These are phyloP conservation scores for Prosopocoilus inquinatus DNA, from an alignment of 2,888 invertebrate genomes.

Conservation along the genomic window DNA sequence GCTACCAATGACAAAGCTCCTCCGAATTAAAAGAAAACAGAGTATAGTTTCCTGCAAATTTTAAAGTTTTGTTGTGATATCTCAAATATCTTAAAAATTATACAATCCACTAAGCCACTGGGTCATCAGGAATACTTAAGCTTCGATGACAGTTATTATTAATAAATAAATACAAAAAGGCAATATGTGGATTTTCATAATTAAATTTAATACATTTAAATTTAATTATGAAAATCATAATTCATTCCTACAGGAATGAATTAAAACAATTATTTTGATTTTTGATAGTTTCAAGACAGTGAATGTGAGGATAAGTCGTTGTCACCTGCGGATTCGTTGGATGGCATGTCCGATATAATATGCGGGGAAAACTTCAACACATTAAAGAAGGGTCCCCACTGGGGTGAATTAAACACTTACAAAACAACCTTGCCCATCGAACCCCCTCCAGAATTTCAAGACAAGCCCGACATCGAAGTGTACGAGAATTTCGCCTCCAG, in stretches of 20 bases:
- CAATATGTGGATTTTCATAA: too few species aligned
- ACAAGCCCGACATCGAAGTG: conserved; percentile 47
- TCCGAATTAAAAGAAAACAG: too few species aligned
- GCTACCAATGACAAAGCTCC: too few species aligned
- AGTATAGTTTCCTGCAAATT: too few species aligned
- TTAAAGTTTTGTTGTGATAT: too few species aligned
- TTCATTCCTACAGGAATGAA: neutral
- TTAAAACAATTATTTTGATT: neutral
- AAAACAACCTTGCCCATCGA: conserved; percentile 68
- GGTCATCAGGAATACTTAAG: too few species aligned
- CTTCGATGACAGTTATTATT: too few species aligned
- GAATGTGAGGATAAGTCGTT: conserved; percentile 76
- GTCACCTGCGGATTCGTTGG: conserved; percentile 76
- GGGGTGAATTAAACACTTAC: conserved; percentile 53
- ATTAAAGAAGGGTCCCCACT: conserved; percentile 72
- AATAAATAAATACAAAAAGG: too few species aligned
- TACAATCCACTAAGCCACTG: too few species aligned
- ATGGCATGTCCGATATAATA: conserved; percentile 73
- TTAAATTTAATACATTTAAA: too few species aligned
- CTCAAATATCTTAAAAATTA: too few species aligned
- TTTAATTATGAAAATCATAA: neutral
- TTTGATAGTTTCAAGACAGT: conserved; percentile 71
- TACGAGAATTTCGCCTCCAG: conserved; percentile 15
- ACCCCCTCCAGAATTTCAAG: conserved; percentile 85
- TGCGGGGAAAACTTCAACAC: conserved; percentile 81